Evolutionary conservation across 2,113 vertebrate species (phyloP), one percentile per base, ranked within the genome.

Genomic region (Polypterus bichir): DNA sequence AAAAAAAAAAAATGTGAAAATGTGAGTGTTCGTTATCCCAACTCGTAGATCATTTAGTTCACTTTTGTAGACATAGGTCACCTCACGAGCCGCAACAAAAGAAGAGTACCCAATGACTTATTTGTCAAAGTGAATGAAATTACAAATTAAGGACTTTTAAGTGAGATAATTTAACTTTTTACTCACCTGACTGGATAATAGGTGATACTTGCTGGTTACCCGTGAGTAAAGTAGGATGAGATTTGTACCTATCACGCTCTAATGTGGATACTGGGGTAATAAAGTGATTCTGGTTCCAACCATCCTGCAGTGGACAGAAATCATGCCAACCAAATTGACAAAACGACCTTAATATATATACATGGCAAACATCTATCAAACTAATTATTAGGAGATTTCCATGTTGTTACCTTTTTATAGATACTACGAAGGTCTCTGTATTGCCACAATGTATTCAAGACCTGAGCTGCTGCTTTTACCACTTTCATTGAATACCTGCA

Each of bases 241-340:
- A 98, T 70, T 91, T 97, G 85, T 95, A 97, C 72, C 91, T 74
- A 63, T 97, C 93, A 60, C 94, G 83, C 71, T 98, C 95, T 51
- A 98, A 80, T 3, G 93, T 98, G 4, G 95, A 94, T 53, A 93
- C 92, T 2, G 95, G 95, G 10, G 95, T 98, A 75, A 98, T 87
- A 81, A 98, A 98, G 77, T 98, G 94, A 86, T 92, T 97, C 77
- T 98, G 95, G 86, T 91, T 97, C 95, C 95, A 98, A 65, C 95
- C 95, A 47, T 97, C 94, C 95, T 98, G 74, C 45, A 52, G 27
- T 68, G 66, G 49, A 69, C 62, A 59, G 57, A 71, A 57, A 70
- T 66, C 64, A 65, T 59, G 63, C 10, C 27, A 27, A 1, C 7
- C 9, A 11, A 3, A 3, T 9, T 11, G 6, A 10, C 4, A 58